These are phyloP conservation scores for Xanthostigma xanthostigma DNA, from an alignment of 2,888 invertebrate species.

Conservation along the genomic window DNA sequence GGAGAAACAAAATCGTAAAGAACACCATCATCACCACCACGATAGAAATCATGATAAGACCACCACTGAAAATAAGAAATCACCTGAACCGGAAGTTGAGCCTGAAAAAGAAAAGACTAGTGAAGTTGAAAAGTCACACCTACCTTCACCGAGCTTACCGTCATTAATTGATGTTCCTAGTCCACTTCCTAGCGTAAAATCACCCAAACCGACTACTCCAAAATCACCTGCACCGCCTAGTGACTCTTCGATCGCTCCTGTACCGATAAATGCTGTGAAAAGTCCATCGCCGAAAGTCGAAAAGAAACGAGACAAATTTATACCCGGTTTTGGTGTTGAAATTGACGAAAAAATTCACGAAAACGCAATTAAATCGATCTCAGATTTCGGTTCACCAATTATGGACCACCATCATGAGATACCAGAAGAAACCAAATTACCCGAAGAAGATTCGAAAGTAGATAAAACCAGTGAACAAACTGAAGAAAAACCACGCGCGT, in stretches of 20 bases:
- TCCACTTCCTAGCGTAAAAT: conserved; percentile 11
- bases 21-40: conserved; percentile 48
- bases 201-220: conserved; percentile 18
- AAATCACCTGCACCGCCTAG: conserved; percentile 12
- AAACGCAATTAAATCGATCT: conserved; percentile 67
- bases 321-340: conserved; percentile 49
- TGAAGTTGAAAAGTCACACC: conserved; percentile 10
- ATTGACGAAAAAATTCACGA: conserved; percentile 59
- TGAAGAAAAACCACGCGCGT: conserved; percentile 65
- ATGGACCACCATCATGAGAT: conserved; percentile 8
- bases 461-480: conserved; percentile 28
- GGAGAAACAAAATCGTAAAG: conserved; percentile 52
- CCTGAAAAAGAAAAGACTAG: conserved; percentile 5
- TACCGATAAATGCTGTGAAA: conserved; percentile 12
- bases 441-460: conserved; percentile 22
- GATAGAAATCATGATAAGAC: conserved; percentile 28
- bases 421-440: conserved; percentile 14
- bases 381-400: conserved; percentile 34
- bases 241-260: conserved; percentile 7
- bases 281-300: conserved; percentile 20
- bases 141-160: neutral
- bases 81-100: conserved; percentile 13
- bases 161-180: conserved; percentile 1
- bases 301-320: conserved; percentile 45
- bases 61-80: conserved; percentile 19